These are phyloP conservation scores for Atlantisia rogersi DNA, from an alignment of 2,113 vertebrate species.

Conservation along the genomic window DNA sequence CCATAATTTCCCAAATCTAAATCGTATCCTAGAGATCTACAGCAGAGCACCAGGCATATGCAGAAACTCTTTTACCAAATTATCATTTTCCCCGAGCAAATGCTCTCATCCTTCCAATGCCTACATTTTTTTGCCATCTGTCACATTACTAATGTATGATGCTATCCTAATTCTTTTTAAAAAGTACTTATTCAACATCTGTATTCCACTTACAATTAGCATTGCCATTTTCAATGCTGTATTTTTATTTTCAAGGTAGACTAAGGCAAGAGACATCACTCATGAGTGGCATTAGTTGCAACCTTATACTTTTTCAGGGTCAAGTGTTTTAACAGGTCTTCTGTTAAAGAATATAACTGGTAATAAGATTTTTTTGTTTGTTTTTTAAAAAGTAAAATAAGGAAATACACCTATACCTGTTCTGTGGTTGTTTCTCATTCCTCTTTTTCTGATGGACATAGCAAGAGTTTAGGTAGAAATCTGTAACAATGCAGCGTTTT, in stretches of 20 bases:
- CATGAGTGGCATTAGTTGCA: background rate
- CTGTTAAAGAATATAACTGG: background rate
- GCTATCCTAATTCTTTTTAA: background rate
- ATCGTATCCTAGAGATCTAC: background rate
- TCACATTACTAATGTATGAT: background rate
- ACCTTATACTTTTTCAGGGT: background rate
- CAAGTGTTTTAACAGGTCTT: background rate
- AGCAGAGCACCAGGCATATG: background rate
- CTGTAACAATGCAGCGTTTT: background rate
- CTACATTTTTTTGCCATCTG: background rate
- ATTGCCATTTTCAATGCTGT: background rate
- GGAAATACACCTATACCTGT: background rate
- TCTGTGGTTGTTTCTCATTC: background rate
- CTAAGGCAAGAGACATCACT: background rate
- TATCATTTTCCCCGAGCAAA: background rate
- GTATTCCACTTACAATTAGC: background rate
- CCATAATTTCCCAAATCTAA: background rate
- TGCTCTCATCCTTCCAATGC: background rate
- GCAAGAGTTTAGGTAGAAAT: constrained; percentile 2
- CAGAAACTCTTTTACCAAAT: background rate
- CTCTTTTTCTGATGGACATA: background rate
- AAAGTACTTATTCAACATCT: background rate
- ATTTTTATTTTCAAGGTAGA: background rate
- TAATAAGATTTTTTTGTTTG: background rate
- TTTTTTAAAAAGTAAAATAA: background rate